Percentiles rank a stretch among this genome's conserved stretches.
These are phyloP conservation scores for Nymphalis c-album DNA, from an alignment of 2,888 invertebrate species.

Conservation along the genomic window DNA sequence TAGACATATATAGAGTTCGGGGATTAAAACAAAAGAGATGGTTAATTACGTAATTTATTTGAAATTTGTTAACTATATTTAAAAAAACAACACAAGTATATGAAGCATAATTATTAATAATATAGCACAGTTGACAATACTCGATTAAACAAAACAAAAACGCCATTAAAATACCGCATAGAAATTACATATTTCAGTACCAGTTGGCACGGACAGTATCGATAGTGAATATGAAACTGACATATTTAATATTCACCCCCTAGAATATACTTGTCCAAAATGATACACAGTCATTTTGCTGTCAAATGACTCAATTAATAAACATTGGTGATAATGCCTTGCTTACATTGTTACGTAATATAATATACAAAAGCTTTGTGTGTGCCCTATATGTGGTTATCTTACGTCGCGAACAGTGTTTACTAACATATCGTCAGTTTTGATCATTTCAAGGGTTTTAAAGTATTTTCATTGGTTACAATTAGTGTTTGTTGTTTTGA, in stretches of 20 bases:
- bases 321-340: slow-evolving; percentile 4
- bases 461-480: no score
- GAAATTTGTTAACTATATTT: no score
- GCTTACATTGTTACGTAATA: slow-evolving; percentile 14
- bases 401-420: slow-evolving; percentile 18
- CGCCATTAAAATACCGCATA: no score
- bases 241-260: slow-evolving; percentile 12
- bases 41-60: no score
- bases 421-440: slow-evolving; percentile 1
- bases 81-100: no score
- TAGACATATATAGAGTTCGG: no score
- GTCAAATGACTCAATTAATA: slow-evolving; percentile 10
- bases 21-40: no score
- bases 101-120: no score
- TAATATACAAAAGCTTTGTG: background rate
- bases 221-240: slow-evolving; percentile 4
- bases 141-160: no score
- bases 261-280: slow-evolving; percentile 7
- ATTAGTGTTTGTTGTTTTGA: background rate
- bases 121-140: no score
- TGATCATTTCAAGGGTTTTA: background rate
- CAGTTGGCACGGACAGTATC: background rate
- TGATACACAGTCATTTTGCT: background rate
- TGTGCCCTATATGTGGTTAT: slow-evolving; percentile 5
- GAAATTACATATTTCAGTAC: no score